Evolutionary conservation across 1,140 invertebrate species (phyloP).

Genomic region (Drosophila dunni): DNA sequence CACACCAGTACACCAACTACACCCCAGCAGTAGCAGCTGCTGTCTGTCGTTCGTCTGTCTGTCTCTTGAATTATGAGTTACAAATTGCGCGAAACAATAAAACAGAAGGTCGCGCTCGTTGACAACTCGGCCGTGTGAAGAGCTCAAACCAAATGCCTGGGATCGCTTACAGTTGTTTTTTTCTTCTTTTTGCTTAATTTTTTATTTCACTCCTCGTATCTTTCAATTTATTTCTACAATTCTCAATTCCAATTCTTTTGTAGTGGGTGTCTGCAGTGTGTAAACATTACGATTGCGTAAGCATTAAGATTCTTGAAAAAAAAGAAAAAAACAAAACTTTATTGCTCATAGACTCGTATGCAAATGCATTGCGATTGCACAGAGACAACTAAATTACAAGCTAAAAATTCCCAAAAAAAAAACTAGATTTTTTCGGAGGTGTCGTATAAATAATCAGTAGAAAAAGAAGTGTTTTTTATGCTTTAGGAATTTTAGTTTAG

Average conservation of each 20-base stretch:
- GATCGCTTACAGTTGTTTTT: constrained; percentile 22
- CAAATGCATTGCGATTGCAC: not conserved
- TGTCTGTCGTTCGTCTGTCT: constrained; percentile 14
- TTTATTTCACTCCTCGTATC: constrained; percentile 1
- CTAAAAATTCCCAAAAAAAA: constrained; percentile 9
- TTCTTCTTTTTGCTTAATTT: not conserved
- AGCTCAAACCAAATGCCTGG: constrained; percentile 10
- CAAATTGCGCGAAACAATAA: constrained; percentile 67
- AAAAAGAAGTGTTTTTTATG: too few relatives aligned
- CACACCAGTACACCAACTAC: not conserved
- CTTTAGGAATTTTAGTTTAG: too few relatives aligned
- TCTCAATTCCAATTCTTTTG: constrained; percentile 55
- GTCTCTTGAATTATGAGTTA: constrained; percentile 60
- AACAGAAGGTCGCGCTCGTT: constrained; percentile 61
- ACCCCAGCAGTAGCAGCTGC: constrained; percentile 29
- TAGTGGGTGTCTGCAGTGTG: constrained; percentile 25
- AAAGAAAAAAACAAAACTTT: constrained; percentile 24
- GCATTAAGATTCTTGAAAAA: constrained; percentile 9
- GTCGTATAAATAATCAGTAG: constrained; percentile 4
- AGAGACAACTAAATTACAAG: constrained; percentile 22
- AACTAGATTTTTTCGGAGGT: too few relatives aligned
- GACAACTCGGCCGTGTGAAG: constrained; percentile 50
- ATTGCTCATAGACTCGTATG: constrained; percentile 9
- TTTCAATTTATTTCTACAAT: constrained; percentile 12
- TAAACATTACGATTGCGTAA: constrained; percentile 64